These are phyloP conservation scores for Bolinopsis microptera DNA, from an alignment of 37 sponge, comb jelly and placozoan genomes.

Conservation along the genomic window DNA sequence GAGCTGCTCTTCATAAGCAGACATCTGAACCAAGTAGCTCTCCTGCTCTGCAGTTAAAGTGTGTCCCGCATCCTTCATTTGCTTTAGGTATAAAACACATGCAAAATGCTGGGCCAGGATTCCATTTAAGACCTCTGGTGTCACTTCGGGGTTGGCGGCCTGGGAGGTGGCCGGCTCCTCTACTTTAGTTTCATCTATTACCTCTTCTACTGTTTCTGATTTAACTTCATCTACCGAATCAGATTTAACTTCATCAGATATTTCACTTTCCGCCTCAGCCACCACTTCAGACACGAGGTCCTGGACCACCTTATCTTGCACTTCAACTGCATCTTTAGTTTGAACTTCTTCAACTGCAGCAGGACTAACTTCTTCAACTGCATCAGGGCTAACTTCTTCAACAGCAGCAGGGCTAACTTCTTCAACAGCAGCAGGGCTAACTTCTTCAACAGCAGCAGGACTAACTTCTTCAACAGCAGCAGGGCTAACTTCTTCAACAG, in stretches of 20 bases:
- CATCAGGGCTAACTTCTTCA: neutral
- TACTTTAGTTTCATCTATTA: neutral
- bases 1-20: neutral
- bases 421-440: neutral
- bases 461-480: neutral
- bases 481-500: neutral
- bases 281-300: neutral
- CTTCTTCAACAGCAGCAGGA: neutral
- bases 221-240: neutral
- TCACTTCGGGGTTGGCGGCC: neutral
- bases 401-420: neutral
- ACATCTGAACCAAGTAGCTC: slow-evolving; percentile 38
- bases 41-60: slow-evolving; percentile 38
- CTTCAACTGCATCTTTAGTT: slow-evolving; percentile 76
- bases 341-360: slow-evolving; percentile 84
- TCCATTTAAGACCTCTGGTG: slow-evolving; percentile 8
- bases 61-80: slow-evolving; percentile 3
- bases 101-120: slow-evolving; percentile 14
- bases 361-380: slow-evolving; percentile 78
- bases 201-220: neutral
- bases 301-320: neutral
- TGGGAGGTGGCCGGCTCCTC: neutral
- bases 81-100: slow-evolving; percentile 10
- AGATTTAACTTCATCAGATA: neutral
- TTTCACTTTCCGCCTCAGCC: neutral